These are phyloP conservation scores for Aphis gossypii DNA, from an alignment of 1,140 invertebrate genomes.

Conservation along the genomic window DNA sequence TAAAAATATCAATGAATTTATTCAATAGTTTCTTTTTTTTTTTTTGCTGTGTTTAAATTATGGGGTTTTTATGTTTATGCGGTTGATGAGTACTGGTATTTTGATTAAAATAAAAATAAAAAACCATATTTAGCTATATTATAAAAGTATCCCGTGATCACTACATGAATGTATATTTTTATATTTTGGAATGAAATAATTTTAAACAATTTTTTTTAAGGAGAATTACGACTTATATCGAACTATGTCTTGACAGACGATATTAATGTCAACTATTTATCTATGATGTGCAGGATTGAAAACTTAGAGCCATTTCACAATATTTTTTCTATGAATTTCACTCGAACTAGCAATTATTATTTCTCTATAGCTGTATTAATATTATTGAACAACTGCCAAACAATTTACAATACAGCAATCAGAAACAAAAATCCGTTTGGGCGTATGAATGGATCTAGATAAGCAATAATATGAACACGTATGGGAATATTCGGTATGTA, in stretches of 20 bases:
- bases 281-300: neutral
- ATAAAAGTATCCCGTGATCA: too few relatives aligned
- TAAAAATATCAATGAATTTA: neutral
- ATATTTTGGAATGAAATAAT: neutral
- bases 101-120: neutral
- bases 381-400: neutral
- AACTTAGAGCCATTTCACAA: neutral
- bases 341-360: neutral
- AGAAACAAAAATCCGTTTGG: neutral
- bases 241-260: neutral
- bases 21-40: neutral
- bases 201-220: neutral
- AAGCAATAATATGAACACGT: neutral
- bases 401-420: neutral
- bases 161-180: too few relatives aligned
- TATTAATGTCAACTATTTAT: neutral
- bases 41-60: too few relatives aligned
- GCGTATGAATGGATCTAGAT: too few relatives aligned
- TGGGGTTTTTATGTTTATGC: too few relatives aligned
- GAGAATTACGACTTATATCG: neutral
- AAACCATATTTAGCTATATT: too few relatives aligned
- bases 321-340: neutral
- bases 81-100: too few relatives aligned
- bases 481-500: neutral
- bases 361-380: neutral